Evolutionary conservation across 2,888 invertebrate genomes (phyloP).

Genomic region (Andrena camellia): DNA sequence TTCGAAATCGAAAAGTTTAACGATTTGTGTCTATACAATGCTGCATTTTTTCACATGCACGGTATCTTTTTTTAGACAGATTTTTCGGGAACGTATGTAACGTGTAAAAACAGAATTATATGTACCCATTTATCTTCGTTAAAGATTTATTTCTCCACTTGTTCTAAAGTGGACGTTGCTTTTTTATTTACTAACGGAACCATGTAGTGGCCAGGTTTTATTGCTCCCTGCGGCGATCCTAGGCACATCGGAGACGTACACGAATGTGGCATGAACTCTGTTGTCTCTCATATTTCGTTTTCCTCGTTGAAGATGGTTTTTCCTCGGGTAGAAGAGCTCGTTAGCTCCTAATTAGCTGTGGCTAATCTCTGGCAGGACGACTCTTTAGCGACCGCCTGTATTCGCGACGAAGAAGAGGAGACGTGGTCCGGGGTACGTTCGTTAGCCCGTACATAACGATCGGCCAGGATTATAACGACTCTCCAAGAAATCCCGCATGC

Average conservation of each 20-base stretch:
- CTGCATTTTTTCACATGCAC: too few species aligned
- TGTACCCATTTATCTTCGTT: background rate
- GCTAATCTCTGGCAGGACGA: constrained; percentile 62
- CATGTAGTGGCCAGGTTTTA: constrained; percentile 12
- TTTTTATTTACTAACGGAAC: constrained; percentile 13
- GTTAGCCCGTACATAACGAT: constrained; percentile 43
- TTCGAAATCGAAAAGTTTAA: too few species aligned
- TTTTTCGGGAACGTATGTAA: too few species aligned
- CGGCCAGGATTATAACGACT: constrained; percentile 7
- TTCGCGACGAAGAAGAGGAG: constrained; percentile 33
- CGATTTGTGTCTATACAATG: too few species aligned
- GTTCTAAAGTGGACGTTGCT: background rate
- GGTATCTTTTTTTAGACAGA: too few species aligned
- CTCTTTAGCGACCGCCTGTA: constrained; percentile 8
- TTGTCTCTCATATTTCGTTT: constrained; percentile 13
- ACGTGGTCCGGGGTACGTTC: constrained; percentile 50
- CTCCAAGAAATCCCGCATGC: constrained; percentile 47
- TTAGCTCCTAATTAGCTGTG: constrained; percentile 68
- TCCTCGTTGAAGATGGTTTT: constrained; percentile 12
- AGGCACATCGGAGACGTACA: constrained; percentile 1
- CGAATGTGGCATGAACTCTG: constrained; percentile 19
- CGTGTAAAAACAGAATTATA: too few species aligned
- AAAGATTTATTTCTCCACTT: background rate
- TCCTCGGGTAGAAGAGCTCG: constrained; percentile 51
- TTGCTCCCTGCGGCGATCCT: background rate